Percentiles rank a stretch among this genome's conserved stretches.
These are phyloP conservation scores for Scaptodrosophila latifasciaeformis DNA, from an alignment of 2,888 invertebrate genomes.

Conservation along the genomic window DNA sequence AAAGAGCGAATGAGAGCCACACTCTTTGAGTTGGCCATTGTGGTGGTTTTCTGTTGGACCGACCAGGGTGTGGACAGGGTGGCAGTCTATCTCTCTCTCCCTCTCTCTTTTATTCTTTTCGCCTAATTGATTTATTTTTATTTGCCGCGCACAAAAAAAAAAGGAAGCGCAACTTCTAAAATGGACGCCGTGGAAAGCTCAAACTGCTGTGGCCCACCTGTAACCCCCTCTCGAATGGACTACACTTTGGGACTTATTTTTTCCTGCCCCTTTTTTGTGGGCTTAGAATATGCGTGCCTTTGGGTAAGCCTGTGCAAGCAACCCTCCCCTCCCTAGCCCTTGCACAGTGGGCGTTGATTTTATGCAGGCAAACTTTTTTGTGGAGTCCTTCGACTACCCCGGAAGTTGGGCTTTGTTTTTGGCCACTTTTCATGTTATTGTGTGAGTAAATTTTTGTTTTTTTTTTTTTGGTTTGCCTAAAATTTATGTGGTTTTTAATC, in stretches of 20 bases:
- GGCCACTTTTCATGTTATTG: neutral
- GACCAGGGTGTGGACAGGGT: no score
- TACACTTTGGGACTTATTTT: constrained; percentile 42
- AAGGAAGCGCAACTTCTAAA: neutral
- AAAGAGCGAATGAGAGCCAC: constrained; percentile 13
- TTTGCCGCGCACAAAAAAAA: constrained; percentile 22
- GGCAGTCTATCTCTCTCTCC: no score
- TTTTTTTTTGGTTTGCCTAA: no score
- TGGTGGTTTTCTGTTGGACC: neutral
- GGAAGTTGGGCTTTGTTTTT: neutral
- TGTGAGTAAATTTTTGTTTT: no score
- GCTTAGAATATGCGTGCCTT: constrained; percentile 25
- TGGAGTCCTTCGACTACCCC: constrained; percentile 19
- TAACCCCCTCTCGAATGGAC: no score
- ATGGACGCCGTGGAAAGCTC: no score
- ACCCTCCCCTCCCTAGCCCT: no score
- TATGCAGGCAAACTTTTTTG: no score
- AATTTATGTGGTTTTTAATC: no score
- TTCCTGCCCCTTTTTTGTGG: constrained; percentile 17
- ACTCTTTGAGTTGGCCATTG: constrained; percentile 31
- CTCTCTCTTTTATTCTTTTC: no score
- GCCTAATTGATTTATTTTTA: constrained; percentile 64
- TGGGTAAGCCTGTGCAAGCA: constrained; percentile 24
- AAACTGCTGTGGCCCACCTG: no score
- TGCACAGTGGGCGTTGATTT: no score